phyloP scores from a whole-genome alignment of 2,797 vertebrate genomes.

The Poeciliopsis turneri region DNA sequence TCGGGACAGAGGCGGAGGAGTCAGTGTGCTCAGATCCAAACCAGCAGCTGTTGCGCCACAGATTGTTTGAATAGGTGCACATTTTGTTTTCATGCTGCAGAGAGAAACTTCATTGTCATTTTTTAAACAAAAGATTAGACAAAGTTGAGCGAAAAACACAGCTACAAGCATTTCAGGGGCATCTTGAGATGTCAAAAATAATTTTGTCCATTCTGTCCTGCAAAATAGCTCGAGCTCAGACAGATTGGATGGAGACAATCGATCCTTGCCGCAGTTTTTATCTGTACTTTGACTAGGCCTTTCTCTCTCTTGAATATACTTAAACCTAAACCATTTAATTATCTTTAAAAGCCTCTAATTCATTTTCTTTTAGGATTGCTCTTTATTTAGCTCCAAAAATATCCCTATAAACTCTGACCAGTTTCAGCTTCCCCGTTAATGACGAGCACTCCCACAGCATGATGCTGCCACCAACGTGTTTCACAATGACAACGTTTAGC shows the following conservation, averaged over 20 bases:
- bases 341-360: not conserved
- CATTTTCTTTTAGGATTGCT: not conserved
- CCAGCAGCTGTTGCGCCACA: conserved; percentile 1
- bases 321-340: not conserved
- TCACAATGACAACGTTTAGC: not conserved
- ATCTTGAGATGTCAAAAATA: not conserved
- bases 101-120: not conserved
- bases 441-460: not conserved
- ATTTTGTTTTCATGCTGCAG: not conserved
- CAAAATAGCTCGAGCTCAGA: not conserved
- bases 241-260: not conserved
- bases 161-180: not conserved
- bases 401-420: not conserved
- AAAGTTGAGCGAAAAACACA: not conserved
- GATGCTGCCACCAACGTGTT: not conserved
- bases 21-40: conserved; percentile 8
- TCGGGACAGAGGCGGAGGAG: conserved; percentile 23
- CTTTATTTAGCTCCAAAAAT: not conserved
- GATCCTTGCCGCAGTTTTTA: not conserved
- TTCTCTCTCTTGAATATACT: not conserved
- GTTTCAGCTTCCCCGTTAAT: not conserved
- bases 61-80: not conserved
- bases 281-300: not conserved
- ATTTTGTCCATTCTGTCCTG: not conserved
- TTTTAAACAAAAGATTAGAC: not conserved